Evolutionary conservation across 2,113 vertebrate species (phyloP).

Genomic region (Halcyon malimbica): DNA sequence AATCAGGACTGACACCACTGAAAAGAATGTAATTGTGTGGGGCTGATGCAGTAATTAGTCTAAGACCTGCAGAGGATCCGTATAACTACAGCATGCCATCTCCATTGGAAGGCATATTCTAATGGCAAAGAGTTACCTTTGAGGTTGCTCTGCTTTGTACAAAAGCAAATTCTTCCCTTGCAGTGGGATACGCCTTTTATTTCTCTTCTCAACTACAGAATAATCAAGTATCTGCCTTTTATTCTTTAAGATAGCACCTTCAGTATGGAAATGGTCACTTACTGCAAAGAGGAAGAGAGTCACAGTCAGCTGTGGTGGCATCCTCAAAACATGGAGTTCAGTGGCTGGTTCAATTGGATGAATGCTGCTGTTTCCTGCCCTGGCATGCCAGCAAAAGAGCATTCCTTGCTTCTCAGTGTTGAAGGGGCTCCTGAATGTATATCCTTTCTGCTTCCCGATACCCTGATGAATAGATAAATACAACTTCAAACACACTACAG

Average conservation of each 20-base stretch:
- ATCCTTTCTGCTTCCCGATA: not conserved
- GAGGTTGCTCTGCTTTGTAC: not conserved
- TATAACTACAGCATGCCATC: not conserved
- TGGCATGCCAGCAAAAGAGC: not conserved
- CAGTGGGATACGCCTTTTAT: not conserved
- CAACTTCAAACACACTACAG: not conserved
- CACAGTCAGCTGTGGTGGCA: not conserved
- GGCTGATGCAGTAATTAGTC: not conserved
- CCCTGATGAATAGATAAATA: not conserved
- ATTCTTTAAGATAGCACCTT: not conserved
- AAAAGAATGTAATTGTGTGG: not conserved
- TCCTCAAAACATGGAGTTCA: not conserved
- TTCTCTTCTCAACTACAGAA: not conserved
- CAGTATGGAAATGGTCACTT: not conserved
- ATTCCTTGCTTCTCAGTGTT: not conserved
- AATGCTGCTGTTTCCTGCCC: not conserved
- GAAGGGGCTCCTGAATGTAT: not conserved
- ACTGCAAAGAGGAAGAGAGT: not conserved
- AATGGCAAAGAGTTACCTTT: not conserved
- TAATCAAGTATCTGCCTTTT: not conserved
- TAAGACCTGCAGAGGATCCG: not conserved
- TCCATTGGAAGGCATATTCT: not conserved
- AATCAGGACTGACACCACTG: not conserved
- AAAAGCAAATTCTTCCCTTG: not conserved
- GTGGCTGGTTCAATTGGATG: not conserved